phyloP scores from a whole-genome alignment of 2,797 vertebrate species.

The Manis javanica region DNA sequence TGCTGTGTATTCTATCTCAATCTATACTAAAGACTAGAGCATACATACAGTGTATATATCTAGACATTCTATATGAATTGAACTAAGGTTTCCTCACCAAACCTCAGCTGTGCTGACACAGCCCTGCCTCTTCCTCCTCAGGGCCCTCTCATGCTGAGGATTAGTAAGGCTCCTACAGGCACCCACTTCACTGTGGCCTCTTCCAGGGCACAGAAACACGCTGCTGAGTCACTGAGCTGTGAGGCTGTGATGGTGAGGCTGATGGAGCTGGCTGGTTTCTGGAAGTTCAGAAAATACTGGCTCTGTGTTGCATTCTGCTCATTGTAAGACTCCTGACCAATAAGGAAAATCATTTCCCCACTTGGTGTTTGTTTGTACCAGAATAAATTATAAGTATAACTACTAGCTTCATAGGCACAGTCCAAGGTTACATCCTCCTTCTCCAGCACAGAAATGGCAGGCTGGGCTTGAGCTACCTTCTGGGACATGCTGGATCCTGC shows the following conservation, averaged over 20 bases:
- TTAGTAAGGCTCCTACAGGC: not conserved
- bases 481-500: slow-evolving; percentile 42
- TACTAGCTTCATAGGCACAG: slow-evolving; percentile 58
- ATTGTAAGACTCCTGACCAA: slow-evolving; percentile 28
- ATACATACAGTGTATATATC: too few relatives aligned
- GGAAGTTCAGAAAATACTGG: slow-evolving; percentile 54
- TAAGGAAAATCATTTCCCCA: slow-evolving; percentile 52
- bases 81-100: too few relatives aligned
- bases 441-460: slow-evolving; percentile 44
- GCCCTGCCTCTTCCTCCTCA: too few relatives aligned
- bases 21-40: too few relatives aligned
- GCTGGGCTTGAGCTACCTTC: slow-evolving; percentile 54
- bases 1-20: too few relatives aligned
- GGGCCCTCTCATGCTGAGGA: not conserved
- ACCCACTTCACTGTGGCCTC: not conserved
- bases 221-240: not conserved
- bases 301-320: not conserved
- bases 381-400: not conserved
- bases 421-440: slow-evolving; percentile 56
- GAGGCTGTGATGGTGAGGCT: slow-evolving; percentile 49
- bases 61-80: too few relatives aligned
- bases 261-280: slow-evolving; percentile 7
- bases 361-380: slow-evolving; percentile 72
- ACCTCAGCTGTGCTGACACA: too few relatives aligned
- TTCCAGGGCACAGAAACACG: slow-evolving; percentile 71